These are phyloP conservation scores for Amblyteles armatorius DNA, from an alignment of 2,888 invertebrate genomes.

Conservation along the genomic window DNA sequence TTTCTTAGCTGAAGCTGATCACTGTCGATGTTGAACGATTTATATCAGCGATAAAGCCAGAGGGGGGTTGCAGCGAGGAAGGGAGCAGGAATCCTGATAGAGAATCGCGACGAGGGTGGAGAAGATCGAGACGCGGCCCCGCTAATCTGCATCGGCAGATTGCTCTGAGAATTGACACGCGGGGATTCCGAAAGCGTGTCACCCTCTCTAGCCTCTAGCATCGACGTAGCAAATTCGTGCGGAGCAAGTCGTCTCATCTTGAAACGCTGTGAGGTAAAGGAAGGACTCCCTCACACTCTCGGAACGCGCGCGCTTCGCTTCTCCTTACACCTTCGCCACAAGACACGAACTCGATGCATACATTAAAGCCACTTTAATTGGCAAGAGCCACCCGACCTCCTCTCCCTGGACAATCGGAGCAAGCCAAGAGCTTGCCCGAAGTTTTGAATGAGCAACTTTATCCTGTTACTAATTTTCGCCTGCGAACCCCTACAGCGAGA, in stretches of 20 bases:
- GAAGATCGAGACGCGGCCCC: conserved; percentile 58
- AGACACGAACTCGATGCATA: conserved; percentile 84
- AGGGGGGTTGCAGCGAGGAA: conserved; percentile 28
- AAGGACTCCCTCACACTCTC: conserved; percentile 40
- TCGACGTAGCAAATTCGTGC: conserved; percentile 30
- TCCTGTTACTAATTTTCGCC: conserved; percentile 35
- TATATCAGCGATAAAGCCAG: conserved; percentile 50
- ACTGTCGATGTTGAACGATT: conserved; percentile 51
- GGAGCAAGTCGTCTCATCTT: conserved; percentile 59
- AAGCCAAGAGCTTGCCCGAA: conserved; percentile 14
- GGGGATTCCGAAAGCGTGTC: conserved; percentile 73
- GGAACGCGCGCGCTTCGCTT: conserved; percentile 67
- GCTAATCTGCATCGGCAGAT: conserved; percentile 84
- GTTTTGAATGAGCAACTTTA: conserved; percentile 26
- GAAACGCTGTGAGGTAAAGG: conserved; percentile 46
- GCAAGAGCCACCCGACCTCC: conserved; percentile 64
- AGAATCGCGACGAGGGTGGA: conserved; percentile 58
- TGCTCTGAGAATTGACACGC: conserved; percentile 84
- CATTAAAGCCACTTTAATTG: conserved; percentile 83
- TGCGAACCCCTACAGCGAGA: neutral
- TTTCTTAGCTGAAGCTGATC: conserved; percentile 20
- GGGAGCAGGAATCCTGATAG: conserved; percentile 48
- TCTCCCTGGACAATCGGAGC: conserved; percentile 72
- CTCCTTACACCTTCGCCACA: conserved; percentile 72
- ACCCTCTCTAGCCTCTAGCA: conserved; percentile 39